phyloP scores from a whole-genome alignment of 2,888 invertebrate genomes.

The Bruchidius siliquastri region DNA sequence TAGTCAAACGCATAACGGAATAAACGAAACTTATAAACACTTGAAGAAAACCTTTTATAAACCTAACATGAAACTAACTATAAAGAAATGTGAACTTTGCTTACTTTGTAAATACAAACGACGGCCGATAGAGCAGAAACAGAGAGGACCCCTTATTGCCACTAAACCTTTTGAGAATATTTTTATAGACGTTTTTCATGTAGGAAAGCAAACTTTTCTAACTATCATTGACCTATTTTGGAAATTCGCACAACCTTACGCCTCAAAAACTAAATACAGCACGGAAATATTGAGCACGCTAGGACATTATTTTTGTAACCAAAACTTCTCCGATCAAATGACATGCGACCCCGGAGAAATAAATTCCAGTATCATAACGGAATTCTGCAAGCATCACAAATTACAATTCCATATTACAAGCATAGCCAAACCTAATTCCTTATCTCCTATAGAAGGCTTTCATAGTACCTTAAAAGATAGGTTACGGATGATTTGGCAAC shows the following conservation, averaged over 20 bases:
- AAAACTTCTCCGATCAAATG: constrained; percentile 13
- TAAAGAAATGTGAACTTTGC: constrained; percentile 18
- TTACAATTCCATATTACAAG: constrained; percentile 4
- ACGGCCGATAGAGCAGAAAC: constrained; percentile 13
- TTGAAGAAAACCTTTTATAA: not conserved
- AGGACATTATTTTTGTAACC: constrained; percentile 16
- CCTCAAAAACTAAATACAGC: constrained; percentile 7
- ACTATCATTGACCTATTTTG: constrained; percentile 12
- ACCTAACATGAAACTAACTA: constrained; percentile 1
- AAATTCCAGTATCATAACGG: constrained; percentile 14
- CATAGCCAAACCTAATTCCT: constrained; percentile 1
- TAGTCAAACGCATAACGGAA: not conserved
- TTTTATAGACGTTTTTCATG: not conserved
- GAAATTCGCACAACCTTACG: constrained; percentile 16
- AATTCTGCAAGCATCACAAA: constrained; percentile 4
- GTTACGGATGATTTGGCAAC: constrained; percentile 3
- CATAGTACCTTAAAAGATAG: not conserved
- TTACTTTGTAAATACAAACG: constrained; percentile 20
- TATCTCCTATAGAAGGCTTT: constrained; percentile 3
- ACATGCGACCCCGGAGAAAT: constrained; percentile 13
- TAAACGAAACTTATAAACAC: not conserved
- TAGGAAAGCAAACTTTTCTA: constrained; percentile 6
- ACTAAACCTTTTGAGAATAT: constrained; percentile 9
- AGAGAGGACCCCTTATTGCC: constrained; percentile 13
- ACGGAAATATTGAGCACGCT: constrained; percentile 15